Percentiles rank a stretch among this genome's conserved stretches.
Conservation (phyloP, 2,888 invertebrate genomes). For the Acronicta aceris region DNA sequence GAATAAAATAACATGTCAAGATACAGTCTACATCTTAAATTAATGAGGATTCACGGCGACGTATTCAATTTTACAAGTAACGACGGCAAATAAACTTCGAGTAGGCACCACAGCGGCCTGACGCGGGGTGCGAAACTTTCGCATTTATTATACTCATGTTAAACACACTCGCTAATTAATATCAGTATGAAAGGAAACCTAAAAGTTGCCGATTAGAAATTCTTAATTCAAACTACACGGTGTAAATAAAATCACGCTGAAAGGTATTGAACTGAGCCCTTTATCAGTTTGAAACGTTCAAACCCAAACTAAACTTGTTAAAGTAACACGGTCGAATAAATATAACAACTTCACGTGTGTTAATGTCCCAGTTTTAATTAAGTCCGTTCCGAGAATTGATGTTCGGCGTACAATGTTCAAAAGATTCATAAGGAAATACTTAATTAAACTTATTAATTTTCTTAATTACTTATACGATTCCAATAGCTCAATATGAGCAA, state of each 20-base stretch:
- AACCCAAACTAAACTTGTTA: constrained; percentile 73
- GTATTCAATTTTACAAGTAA: constrained; percentile 87
- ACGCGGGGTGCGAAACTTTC: constrained; percentile 68
- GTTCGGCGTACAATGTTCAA: constrained; percentile 55
- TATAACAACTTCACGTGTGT: constrained; percentile 70
- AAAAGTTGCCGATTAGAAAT: constrained; percentile 82
- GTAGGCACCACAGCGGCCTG: constrained; percentile 57
- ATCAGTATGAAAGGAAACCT: constrained; percentile 82
- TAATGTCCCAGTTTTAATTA: constrained; percentile 66
- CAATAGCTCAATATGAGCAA: constrained; percentile 24
- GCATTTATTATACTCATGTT: constrained; percentile 79
- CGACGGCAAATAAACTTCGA: constrained; percentile 84
- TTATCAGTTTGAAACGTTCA: constrained; percentile 71
- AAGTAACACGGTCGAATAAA: constrained; percentile 74
- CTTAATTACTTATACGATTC: constrained; percentile 63
- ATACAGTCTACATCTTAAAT: constrained; percentile 87
- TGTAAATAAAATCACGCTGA: constrained; percentile 69
- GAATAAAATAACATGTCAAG: constrained; percentile 88
- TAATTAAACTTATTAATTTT: constrained; percentile 62
- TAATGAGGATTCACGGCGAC: constrained; percentile 85
- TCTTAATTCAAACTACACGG: constrained; percentile 68
- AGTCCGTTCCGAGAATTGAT: constrained; percentile 61
- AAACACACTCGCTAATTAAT: constrained; percentile 84
- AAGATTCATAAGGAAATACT: constrained; percentile 58
- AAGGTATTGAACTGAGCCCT: constrained; percentile 67